Base-by-base conservation (phyloP, 2,113 vertebrate species). In the Phrynosoma blainvillii region DNA sequence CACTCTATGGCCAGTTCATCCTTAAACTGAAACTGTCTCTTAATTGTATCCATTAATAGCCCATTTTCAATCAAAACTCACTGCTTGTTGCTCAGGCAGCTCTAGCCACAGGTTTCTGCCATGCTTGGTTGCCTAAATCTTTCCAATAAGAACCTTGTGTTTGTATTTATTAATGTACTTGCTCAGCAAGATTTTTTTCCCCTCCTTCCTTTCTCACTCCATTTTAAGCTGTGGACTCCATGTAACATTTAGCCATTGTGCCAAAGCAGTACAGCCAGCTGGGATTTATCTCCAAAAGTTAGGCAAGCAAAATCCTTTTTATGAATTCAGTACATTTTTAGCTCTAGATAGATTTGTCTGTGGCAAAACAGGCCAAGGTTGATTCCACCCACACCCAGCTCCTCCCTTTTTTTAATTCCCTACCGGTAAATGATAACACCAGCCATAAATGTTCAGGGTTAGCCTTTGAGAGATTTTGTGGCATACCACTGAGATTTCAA, bases 41-140 rank as follows among this genome's bases (percentile, higher is more conserved):
- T 98, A 98, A 98, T 97, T 97, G 95, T 95, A 95, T 95, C 93
- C 89, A 84, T 92, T 96, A 96, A 95, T 94, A 93, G 96, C 92
- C 93, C 93, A 91, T 94, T 81, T 95, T 96, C 93, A 96, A 95
- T 95, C 94, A 92, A 92, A 96, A 95, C 93, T 96, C 92, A 94
- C 92, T 87, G 54, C 56, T 92, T 93, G 92, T 92, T 77, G 7
- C 90, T 95, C 87, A 91, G 89, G 87, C 88, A 27, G 81, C 71
- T 3, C 76, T 88, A 1, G 90, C 90, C 92, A 93, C 86, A 87
- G 90, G 90, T 93, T 95, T 90, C 88, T 89, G 85, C 93, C 88
- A 62, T 90, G 92, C 88, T 91, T 3, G 62, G 88, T 87, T 94
- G 91, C 82, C 95, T 94, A 92, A 93, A 89, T 90, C 84, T 86